Conservation (phyloP, 2,113 vertebrate genomes). For the Rissa tridactyla region DNA sequence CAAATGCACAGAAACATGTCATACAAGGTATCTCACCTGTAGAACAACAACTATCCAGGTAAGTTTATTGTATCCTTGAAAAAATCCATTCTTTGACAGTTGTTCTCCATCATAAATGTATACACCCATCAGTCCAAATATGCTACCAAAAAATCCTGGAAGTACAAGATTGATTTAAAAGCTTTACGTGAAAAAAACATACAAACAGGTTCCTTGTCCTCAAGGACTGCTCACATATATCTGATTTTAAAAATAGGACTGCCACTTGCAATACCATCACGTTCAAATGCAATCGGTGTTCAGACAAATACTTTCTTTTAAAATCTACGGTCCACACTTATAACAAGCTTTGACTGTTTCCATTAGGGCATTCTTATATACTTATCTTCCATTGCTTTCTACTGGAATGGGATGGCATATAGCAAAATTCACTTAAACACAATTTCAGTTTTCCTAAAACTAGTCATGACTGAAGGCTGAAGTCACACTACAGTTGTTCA, state of each 20-base stretch:
- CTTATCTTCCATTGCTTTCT: not conserved
- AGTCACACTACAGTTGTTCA: not conserved
- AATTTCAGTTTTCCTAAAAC: not conserved
- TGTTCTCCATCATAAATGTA: constrained; percentile 89
- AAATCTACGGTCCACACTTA: not conserved
- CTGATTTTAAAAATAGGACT: not conserved
- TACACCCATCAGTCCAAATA: constrained; percentile 93
- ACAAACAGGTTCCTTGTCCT: not conserved
- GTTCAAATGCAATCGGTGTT: not conserved
- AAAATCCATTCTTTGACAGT: constrained; percentile 89
- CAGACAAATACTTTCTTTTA: not conserved
- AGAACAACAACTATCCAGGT: constrained; percentile 92
- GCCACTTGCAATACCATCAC: not conserved
- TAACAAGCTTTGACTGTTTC: not conserved
- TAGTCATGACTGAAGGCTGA: not conserved
- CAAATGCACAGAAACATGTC: not conserved
- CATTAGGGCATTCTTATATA: not conserved
- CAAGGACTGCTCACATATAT: not conserved
- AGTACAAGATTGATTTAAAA: constrained; percentile 17
- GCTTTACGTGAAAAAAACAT: not conserved
- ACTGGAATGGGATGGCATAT: not conserved
- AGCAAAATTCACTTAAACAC: not conserved
- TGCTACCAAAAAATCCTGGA: constrained; percentile 90
- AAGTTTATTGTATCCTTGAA: constrained; percentile 94
- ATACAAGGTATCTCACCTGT: constrained; percentile 81